Evolutionary conservation across 1,140 invertebrate species (phyloP).

Genomic region (Eupeodes corollae): DNA sequence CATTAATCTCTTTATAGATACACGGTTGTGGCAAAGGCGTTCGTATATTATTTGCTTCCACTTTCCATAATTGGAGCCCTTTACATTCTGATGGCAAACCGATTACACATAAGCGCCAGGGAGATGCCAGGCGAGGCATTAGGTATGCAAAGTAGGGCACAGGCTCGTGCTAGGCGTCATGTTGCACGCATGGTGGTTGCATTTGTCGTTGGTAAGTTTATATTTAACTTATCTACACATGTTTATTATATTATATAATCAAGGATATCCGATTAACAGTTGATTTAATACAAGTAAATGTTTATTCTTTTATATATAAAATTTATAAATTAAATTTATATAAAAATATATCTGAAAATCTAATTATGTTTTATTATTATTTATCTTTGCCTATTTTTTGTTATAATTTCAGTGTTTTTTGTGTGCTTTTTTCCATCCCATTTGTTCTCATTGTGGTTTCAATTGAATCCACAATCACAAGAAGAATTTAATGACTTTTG

Average conservation of each 20-base stretch:
- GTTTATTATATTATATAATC: neutral
- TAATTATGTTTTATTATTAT: too few relatives aligned
- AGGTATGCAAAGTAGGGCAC: slow-evolving; percentile 50
- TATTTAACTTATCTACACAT: neutral
- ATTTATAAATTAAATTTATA: neutral
- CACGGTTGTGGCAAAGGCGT: slow-evolving; percentile 48
- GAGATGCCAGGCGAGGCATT: slow-evolving; percentile 66
- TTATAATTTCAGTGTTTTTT: slow-evolving; percentile 58
- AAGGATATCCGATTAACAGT: neutral
- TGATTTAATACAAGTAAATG: too few relatives aligned
- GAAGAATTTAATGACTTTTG: slow-evolving; percentile 70
- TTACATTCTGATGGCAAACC: slow-evolving; percentile 78
- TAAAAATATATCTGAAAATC: too few relatives aligned
- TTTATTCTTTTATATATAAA: too few relatives aligned
- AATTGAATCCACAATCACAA: slow-evolving; percentile 59
- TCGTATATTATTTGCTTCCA: slow-evolving; percentile 79
- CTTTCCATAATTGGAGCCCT: slow-evolving; percentile 72
- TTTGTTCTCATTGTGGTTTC: slow-evolving; percentile 76
- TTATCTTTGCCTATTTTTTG: neutral
- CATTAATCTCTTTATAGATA: slow-evolving; percentile 38
- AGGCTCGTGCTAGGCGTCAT: slow-evolving; percentile 56
- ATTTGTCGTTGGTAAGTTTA: slow-evolving; percentile 72
- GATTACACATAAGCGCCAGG: slow-evolving; percentile 66
- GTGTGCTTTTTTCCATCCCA: slow-evolving; percentile 83
- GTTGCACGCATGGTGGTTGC: slow-evolving; percentile 86